Evolutionary conservation across 2,797 vertebrate genomes (phyloP).

Genomic region (Sebastes miniatus): DNA sequence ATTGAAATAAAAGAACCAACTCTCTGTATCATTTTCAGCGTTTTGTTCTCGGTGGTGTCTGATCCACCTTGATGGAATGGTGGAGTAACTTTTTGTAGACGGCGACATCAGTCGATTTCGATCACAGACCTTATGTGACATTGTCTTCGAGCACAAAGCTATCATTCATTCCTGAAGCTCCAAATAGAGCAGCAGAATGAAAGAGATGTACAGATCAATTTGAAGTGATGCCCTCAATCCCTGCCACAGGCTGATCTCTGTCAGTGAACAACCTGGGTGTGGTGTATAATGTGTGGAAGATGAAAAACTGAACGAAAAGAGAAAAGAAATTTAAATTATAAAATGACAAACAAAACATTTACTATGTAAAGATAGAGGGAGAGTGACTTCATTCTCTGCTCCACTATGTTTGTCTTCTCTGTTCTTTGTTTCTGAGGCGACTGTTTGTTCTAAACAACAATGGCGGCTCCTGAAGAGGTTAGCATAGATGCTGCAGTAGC

Average conservation of each 20-base stretch:
- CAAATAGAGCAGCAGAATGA: not conserved
- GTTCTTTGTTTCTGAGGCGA: too few species aligned
- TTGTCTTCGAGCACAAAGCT: constrained; percentile 1
- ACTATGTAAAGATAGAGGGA: not conserved
- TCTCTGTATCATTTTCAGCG: not conserved
- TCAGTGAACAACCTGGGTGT: not conserved
- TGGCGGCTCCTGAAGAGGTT: too few species aligned
- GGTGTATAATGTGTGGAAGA: not conserved
- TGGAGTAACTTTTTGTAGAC: not conserved
- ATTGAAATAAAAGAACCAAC: not conserved
- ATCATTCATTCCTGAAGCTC: constrained; percentile 1
- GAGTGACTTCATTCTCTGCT: too few species aligned
- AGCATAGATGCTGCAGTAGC: too few species aligned
- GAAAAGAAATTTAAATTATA: not conserved
- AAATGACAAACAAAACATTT: not conserved
- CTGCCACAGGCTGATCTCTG: not conserved
- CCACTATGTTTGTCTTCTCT: too few species aligned
- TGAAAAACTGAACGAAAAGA: not conserved
- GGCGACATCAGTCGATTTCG: not conserved
- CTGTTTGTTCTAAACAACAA: too few species aligned
- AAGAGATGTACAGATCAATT: constrained; percentile 3
- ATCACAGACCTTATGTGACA: constrained; percentile 2
- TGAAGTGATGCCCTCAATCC: not conserved
- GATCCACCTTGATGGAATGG: constrained; percentile 5
- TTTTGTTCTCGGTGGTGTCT: not conserved